Percentiles rank a stretch among this genome's conserved stretches.
These are phyloP conservation scores for Odontesthes bonariensis DNA, from an alignment of 2,113 vertebrate genomes.

Conservation along the genomic window DNA sequence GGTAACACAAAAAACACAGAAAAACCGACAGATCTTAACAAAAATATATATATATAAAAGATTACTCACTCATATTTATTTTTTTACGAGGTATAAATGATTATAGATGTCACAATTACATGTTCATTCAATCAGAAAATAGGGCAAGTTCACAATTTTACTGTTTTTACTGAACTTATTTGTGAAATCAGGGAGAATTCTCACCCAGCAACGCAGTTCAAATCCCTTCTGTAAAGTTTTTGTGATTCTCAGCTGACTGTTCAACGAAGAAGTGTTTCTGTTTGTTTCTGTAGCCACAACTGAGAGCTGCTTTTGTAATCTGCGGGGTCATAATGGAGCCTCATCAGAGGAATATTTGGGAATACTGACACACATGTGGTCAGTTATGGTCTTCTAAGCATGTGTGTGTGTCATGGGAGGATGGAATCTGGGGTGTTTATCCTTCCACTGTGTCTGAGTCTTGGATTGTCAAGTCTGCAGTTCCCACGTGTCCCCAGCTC, in stretches of 20 bases:
- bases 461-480: conserved; percentile 55
- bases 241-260: background rate
- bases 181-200: background rate
- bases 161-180: background rate
- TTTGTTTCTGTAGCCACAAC: background rate
- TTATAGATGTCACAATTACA: too few relatives aligned
- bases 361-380: conserved; percentile 5
- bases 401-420: background rate
- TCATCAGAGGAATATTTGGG: background rate
- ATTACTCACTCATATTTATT: too few relatives aligned
- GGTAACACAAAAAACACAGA: too few relatives aligned
- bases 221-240: background rate
- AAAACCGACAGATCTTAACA: too few relatives aligned
- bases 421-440: conserved; percentile 1
- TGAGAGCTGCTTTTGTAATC: background rate
- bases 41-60: too few relatives aligned
- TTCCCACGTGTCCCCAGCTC: conserved; percentile 50
- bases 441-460: conserved; percentile 20
- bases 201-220: too few relatives aligned
- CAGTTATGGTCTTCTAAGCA: background rate
- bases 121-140: too few relatives aligned
- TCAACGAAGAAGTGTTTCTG: background rate
- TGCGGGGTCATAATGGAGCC: background rate
- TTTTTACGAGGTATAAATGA: too few relatives aligned
- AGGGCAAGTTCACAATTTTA: too few relatives aligned